Base-by-base conservation (phyloP, 1,140 invertebrate genomes). In the Caerostris darwini region DNA sequence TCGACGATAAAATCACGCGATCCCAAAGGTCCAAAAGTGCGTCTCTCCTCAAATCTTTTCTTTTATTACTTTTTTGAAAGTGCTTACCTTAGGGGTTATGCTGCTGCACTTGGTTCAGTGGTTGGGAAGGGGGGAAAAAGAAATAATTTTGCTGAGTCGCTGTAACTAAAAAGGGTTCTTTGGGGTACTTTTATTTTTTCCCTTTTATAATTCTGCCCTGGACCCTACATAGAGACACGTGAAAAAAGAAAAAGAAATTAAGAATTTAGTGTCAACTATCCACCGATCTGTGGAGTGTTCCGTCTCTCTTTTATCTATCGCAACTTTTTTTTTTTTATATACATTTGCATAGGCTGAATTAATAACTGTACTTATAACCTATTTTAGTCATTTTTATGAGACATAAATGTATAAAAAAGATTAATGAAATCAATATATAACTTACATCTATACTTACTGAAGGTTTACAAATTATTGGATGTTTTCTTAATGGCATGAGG, bases 1-100 rank as follows among this genome's bases (percentile, higher is more conserved):
- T 7, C 5, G 71, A 77, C 71, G 71, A 77, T 77, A 77, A 77
- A 77, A 77, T 77, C 71, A 77, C 71, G 71, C 71, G 71, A 77
- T 77, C 71, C n/a, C 71, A 50, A 53, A 77, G 71, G 71, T 77
- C 71, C 71, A 77, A 50, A 77, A 53, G 71, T 77, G 34, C 34
- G 8, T 34, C 71, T 53, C 71, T 34, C 71, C 34, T 77, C 71
- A 77, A 77, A 77, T 77, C 71, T 77, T 34, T 77, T 77, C 71
- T 77, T 77, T 77, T 77, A 77, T 77, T 77, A 77, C 71, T 77
- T 50, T 77, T 77, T 77, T 7, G 71, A 53, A 77, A 77, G 71
- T 77, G 71, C 71, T 77, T 77, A 77, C 34, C 71, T 77, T 77
- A 77, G 71, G 8, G 71, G 71, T 77, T 77, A 77, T 77, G 71